Base-by-base conservation (phyloP, 2,797 vertebrate genomes). In the Leucoraja ocellata region DNA sequence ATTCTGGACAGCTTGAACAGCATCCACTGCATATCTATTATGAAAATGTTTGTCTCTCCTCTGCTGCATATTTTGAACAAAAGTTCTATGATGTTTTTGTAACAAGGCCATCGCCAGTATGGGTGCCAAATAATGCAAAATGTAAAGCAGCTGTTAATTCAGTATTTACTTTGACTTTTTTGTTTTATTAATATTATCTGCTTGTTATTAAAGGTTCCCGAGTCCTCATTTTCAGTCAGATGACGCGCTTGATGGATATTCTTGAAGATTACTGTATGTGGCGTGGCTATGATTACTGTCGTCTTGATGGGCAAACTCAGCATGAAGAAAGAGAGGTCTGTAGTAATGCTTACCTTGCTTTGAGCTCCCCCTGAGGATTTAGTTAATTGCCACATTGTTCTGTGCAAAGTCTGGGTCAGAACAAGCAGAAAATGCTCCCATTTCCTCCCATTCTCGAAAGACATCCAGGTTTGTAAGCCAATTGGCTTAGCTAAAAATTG, bases 201-300 rank as follows among this genome's bases (percentile, higher is more conserved):
- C 84, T 76, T 94, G 77, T 93, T 54, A 54, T 93, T n/a, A 32
- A 93, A 97, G 97, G 96, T 95, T 97, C 97, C 83, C 96, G 97
- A 93, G 96, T 97, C 93, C 96, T 97, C 0, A 95, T 97, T 93
- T 97, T 97, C 86, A 97, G 97, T 93, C 97, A 97, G 94, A 97
- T 97, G 97, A 97, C 97, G 93, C 96, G 97, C 11, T 94, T 97
- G 93, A 94, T 97, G 94, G 97, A 97, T 94, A 97, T 97, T 94
- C 93, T 97, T 95, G 97, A 97, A 81, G 97, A 97, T 94, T 97
- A 97, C 93, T 97, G 97, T 94, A 97, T 97, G 97, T 97, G 97
- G 97, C 96, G 97, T 94, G 96, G 97, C 0, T 97, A 97, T 91
- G 97, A 97, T 83, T 97, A 97, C 94, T 97, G 97, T 94, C 96